Evolutionary conservation across 2,797 vertebrate genomes (phyloP).

Genomic region (Artibeus jamaicensis): DNA sequence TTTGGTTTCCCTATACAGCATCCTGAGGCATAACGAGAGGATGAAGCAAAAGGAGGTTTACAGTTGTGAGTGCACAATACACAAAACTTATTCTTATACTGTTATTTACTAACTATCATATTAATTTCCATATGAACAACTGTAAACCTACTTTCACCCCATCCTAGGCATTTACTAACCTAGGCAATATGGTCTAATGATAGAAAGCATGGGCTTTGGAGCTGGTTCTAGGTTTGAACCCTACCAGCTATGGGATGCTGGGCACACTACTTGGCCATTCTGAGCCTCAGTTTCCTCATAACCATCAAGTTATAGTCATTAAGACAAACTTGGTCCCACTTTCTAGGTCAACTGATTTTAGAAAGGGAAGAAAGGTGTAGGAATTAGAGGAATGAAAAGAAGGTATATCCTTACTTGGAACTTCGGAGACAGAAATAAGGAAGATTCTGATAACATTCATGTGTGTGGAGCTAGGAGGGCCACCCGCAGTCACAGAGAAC

Average conservation of each 20-base stretch:
- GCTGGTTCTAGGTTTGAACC: neutral
- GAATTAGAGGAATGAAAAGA: neutral
- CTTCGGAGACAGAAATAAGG: neutral
- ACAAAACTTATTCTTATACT: neutral
- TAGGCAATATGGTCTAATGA: neutral
- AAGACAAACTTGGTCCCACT: neutral
- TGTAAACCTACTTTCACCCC: neutral
- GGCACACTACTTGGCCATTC: neutral
- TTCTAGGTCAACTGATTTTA: neutral
- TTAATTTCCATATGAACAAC: neutral
- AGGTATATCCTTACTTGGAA: neutral
- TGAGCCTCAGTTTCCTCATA: neutral
- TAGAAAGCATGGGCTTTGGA: neutral
- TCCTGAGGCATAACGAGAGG: neutral
- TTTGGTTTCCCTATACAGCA: neutral
- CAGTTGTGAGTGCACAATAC: neutral
- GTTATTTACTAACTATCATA: neutral
- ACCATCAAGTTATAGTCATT: neutral
- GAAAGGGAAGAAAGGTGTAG: neutral
- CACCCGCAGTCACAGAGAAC: neutral
- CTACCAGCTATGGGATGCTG: neutral
- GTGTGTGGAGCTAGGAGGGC: neutral
- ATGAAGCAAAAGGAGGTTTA: neutral
- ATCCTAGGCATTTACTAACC: neutral
- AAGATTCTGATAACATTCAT: neutral